Base-by-base conservation (phyloP, 2,797 vertebrate genomes). In the Rhynchotus rufescens region DNA sequence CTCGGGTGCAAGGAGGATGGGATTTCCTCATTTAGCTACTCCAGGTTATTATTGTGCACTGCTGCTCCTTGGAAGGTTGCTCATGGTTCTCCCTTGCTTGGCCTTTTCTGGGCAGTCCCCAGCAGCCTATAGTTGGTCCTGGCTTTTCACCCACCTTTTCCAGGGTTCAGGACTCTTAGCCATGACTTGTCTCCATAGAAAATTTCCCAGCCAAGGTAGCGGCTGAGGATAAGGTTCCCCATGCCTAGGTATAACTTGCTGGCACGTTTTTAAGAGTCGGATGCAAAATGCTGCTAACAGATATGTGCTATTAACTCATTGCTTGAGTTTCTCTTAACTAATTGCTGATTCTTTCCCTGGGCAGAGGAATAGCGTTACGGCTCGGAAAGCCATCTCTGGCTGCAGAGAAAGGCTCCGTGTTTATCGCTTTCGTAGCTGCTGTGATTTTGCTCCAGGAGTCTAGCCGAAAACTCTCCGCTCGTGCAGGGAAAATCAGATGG, bases 361-460 rank as follows among this genome's bases (percentile, higher is more conserved):
- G 77, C 32, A 6, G 23, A 16, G 9, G 30, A 10, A 23, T 28
- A 8, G 12, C 9, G 9, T 49, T 88, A 9, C 54, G 44, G 56
- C 51, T 59, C n/a, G 40, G 68, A 73, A 57, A 82, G 54, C 76
- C 0, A 0, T 30, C 68, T 65, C 57, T 72, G 65, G 49, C 65
- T 71, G 40, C 13, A 67, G 80, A 81, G 67, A 34, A 81, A 32
- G 93, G 72, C 84, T 82, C 65, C 67, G 72, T 84, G 49, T 52
- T 73, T 62, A 5, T 71, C 88, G 71, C 17, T 79, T 92, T 77
- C 90, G 88, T 86, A 80, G 69, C 68, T 61, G 66, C 82, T 80
- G 79, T 87, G 57, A 68, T 87, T 78, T 87, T 54, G 26, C 90
- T 82, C 49, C 17, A 2, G 62, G 75, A 36, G 82, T 86, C 75